Evolutionary conservation across 2,113 vertebrate genomes (phyloP), one percentile per base, ranked within the genome.

Genomic region (Anguilla japonica): DNA sequence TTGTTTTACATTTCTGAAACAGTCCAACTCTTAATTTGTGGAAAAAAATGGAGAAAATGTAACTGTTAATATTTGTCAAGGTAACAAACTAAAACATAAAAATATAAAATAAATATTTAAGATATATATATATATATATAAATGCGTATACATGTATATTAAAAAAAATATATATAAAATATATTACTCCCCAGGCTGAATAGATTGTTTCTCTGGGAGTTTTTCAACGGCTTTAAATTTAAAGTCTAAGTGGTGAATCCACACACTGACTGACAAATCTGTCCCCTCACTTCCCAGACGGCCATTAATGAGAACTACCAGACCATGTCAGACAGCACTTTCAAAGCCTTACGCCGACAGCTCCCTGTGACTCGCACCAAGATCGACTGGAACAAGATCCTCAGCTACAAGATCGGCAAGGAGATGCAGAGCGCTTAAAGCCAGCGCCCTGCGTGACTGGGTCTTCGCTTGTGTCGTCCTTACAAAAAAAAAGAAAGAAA

Each of bases 351-450:
- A 94, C 98, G 98, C 92, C 97, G 98, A 89, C 98, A 99, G 87
- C 95, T 99, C 92, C 98, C 98, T 63, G 98, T 99, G 91, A 99
- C 98, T 63, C 98, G 98, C 93, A 99, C 98, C 86, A 99, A 99
- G 96, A 98, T 99, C 83, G 98, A 99, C 94, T 99, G 98, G 98
- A 99, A 98, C 95, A 99, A 99, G 96, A 99, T 99, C 91, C 97
- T 99, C 89, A 99, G 98, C 96, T 99, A 99, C 95, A 99, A 99
- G 96, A 99, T 99, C 91, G 98, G 97, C 90, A 99, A 99, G 93
- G 98, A 99, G 94, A 99, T 99, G 98, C 98, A 99, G 94, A 98
- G 97, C 90, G 97, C 97, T 93, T 99, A 97, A 53, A 16, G 22
- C 67, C 41, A 34, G 93, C 94, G 97, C 96, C 91, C 96, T 97